Conservation (phyloP, 2,888 invertebrate genomes). For the Ephialtes manifestator region DNA sequence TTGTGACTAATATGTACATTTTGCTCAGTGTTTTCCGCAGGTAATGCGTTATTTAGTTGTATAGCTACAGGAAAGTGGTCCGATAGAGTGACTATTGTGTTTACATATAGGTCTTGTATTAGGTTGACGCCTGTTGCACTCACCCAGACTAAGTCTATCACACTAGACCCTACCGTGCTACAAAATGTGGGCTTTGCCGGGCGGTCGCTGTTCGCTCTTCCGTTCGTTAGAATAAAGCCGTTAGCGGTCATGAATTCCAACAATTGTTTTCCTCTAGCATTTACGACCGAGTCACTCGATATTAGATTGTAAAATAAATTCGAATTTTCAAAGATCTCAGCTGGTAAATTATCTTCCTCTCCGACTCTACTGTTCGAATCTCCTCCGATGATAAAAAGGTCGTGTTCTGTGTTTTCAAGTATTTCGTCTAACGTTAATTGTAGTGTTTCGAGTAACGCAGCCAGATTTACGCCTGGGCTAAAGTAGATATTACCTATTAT, state of each 20-base stretch:
- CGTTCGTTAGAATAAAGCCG: conserved; percentile 24
- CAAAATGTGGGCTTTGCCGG: conserved; percentile 33
- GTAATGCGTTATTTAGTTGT: too few relatives aligned
- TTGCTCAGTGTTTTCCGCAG: too few relatives aligned
- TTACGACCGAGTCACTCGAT: not conserved
- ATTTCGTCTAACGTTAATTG: conserved; percentile 20
- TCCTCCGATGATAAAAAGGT: conserved; percentile 30
- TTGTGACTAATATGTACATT: too few relatives aligned
- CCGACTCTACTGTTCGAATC: conserved; percentile 36
- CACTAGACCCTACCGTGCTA: conserved; percentile 5
- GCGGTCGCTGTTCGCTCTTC: conserved; percentile 19
- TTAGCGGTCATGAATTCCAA: conserved; percentile 36
- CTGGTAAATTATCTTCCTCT: not conserved
- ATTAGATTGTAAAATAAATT: not conserved
- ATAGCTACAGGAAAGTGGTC: conserved; percentile 46
- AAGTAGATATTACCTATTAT: too few relatives aligned
- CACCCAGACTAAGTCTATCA: conserved; percentile 48
- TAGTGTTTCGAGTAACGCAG: conserved; percentile 14
- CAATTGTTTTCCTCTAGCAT: conserved; percentile 17
- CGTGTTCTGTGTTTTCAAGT: not conserved
- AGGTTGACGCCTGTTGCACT: not conserved
- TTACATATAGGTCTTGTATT: conserved; percentile 30
- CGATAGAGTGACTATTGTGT: conserved; percentile 12
- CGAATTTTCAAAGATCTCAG: conserved; percentile 8
- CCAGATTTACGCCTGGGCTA: too few relatives aligned